Conservation (phyloP, 2,888 invertebrate genomes). For the Polylopha cassiicola region DNA sequence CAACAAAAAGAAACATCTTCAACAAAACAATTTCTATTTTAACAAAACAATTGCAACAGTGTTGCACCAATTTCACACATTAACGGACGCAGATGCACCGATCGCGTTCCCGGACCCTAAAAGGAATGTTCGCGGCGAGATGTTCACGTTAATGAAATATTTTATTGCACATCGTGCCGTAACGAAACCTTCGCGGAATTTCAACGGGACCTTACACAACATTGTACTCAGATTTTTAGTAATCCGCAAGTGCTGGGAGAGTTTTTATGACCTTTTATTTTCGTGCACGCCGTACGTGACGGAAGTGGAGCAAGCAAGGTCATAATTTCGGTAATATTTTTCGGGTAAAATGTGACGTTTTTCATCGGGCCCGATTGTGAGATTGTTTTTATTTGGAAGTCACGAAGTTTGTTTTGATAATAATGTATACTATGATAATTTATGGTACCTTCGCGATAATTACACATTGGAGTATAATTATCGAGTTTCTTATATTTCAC, state of each 20-base stretch:
- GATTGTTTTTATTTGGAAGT: too few species aligned
- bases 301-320: constrained; percentile 8
- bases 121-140: constrained; percentile 26
- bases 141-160: constrained; percentile 68
- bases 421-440: too few species aligned
- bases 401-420: too few species aligned
- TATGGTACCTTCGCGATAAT: too few species aligned
- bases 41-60: constrained; percentile 1
- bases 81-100: constrained; percentile 17
- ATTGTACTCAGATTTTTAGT: constrained; percentile 64
- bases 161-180: constrained; percentile 50
- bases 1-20: neutral
- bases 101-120: constrained; percentile 13
- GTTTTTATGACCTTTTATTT: constrained; percentile 42
- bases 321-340: constrained; percentile 7
- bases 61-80: constrained; percentile 18
- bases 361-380: too few species aligned
- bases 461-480: too few species aligned
- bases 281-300: constrained; percentile 29
- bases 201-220: constrained; percentile 52
- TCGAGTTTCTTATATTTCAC: too few species aligned
- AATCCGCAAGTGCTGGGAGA: constrained; percentile 48
- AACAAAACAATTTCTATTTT: too few species aligned
- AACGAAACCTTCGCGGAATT: constrained; percentile 51
- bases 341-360: neutral